A percentile compares a stretch with the other conserved stretches of the same genome.
Evolutionary conservation across 2,888 invertebrate genomes (phyloP).

Genomic region (Tipula unca): DNA sequence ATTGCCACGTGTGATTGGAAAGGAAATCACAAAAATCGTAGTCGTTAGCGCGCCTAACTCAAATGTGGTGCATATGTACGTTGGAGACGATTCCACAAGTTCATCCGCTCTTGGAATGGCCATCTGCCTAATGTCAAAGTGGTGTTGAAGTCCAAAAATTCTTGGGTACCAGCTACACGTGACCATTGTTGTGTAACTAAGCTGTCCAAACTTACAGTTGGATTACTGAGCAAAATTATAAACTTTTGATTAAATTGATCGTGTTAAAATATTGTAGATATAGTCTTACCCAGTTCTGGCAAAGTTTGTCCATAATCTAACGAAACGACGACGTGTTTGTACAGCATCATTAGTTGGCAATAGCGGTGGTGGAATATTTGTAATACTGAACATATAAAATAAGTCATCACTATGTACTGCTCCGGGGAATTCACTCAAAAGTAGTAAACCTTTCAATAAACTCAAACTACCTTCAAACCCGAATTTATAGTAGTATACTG

Average conservation of each 20-base stretch:
- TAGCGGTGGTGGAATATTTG: constrained; percentile 32
- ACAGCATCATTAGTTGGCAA: constrained; percentile 39
- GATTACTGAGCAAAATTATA: too few species aligned
- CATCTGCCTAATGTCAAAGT: constrained; percentile 44
- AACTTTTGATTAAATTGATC: too few species aligned
- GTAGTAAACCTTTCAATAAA: constrained; percentile 21
- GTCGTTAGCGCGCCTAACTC: too few species aligned
- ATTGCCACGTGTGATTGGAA: too few species aligned
- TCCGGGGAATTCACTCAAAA: constrained; percentile 26
- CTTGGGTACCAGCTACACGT: constrained; percentile 40
- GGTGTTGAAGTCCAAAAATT: constrained; percentile 42
- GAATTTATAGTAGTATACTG: constrained; percentile 24
- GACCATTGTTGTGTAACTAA: constrained; percentile 37
- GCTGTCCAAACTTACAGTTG: background rate
- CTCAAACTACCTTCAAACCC: constrained; percentile 24
- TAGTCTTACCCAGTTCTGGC: constrained; percentile 39
- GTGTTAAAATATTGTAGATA: too few species aligned
- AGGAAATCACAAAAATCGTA: too few species aligned
- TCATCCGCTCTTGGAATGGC: constrained; percentile 43
- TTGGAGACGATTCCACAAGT: constrained; percentile 40
- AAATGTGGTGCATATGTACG: constrained; percentile 15
- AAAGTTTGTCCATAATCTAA: constrained; percentile 47
- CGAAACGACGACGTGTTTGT: constrained; percentile 38
- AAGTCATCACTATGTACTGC: constrained; percentile 42
- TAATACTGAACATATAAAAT: constrained; percentile 39